Percentiles rank a stretch among this genome's conserved stretches.
phyloP scores from a whole-genome alignment of 2,888 invertebrate genomes.

The Morpho helenor region DNA sequence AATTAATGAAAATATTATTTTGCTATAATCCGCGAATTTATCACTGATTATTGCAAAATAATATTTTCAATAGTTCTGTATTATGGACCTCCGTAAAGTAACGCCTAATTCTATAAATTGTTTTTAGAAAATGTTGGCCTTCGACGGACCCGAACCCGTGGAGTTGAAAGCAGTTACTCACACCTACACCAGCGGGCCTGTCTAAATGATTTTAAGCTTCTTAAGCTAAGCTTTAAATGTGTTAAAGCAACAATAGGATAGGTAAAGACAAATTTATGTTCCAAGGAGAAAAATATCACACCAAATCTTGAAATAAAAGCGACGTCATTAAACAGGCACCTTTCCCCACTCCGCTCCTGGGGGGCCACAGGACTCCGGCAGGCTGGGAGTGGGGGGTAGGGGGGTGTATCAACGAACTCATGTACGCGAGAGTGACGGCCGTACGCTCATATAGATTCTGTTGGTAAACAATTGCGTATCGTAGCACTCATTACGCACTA shows the following conservation, averaged over 20 bases:
- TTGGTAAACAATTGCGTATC: conserved; percentile 71
- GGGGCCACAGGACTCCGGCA: conserved; percentile 45
- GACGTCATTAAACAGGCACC: conserved; percentile 62
- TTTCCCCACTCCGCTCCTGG: conserved; percentile 47
- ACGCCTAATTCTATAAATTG: neutral
- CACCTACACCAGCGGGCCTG: too few species aligned
- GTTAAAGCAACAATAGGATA: too few species aligned
- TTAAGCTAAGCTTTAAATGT: too few species aligned
- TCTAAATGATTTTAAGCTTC: too few species aligned
- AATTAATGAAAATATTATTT: too few species aligned
- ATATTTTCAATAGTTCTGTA: too few species aligned
- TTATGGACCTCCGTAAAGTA: neutral
- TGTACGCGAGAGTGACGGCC: conserved; percentile 60
- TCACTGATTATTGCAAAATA: too few species aligned
- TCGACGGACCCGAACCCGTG: too few species aligned
- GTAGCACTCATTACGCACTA: conserved; percentile 4
- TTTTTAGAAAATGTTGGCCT: too few species aligned
- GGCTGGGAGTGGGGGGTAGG: conserved; percentile 30
- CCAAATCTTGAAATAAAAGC: conserved; percentile 62
- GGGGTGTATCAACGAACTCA: conserved; percentile 74
- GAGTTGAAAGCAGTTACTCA: too few species aligned
- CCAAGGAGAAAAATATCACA: conserved; percentile 47
- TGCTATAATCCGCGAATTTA: neutral
- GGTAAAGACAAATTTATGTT: conserved; percentile 19
- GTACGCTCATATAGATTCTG: conserved; percentile 62